Evolutionary conservation across 2,113 vertebrate genomes (phyloP).

Genomic region (Eudyptes chrysolophus): DNA sequence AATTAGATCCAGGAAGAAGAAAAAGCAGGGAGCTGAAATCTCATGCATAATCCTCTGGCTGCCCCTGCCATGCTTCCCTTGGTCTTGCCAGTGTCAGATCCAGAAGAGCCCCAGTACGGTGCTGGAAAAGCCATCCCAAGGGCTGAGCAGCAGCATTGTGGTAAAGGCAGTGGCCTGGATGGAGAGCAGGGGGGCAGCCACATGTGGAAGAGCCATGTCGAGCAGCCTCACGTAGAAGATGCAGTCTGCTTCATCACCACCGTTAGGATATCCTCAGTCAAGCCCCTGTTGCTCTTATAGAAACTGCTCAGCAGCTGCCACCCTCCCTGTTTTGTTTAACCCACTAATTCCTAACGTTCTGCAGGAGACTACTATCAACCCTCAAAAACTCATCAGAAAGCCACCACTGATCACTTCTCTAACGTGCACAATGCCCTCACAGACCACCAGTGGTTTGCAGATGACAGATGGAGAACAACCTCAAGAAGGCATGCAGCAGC

Average conservation of each 20-base stretch:
- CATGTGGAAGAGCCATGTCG: rapidly evolving
- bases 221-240: not conserved
- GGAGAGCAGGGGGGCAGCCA: not conserved
- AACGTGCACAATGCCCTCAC: rapidly evolving
- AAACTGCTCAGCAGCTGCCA: not conserved
- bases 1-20: not conserved
- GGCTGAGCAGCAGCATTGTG: not conserved
- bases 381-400: not conserved
- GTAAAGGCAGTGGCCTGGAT: no score
- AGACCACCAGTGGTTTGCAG: not conserved
- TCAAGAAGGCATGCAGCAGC: not conserved
- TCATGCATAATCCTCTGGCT: not conserved
- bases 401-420: not conserved
- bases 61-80: not conserved
- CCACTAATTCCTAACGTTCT: not conserved
- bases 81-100: not conserved
- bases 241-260: not conserved
- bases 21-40: not conserved
- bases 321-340: not conserved
- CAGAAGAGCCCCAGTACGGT: not conserved
- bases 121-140: rapidly evolving
- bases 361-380: not conserved
- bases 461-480: not conserved
- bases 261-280: not conserved
- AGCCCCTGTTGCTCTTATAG: not conserved